phyloP scores from a whole-genome alignment of 2,888 invertebrate genomes.

The Tipula confusa region DNA sequence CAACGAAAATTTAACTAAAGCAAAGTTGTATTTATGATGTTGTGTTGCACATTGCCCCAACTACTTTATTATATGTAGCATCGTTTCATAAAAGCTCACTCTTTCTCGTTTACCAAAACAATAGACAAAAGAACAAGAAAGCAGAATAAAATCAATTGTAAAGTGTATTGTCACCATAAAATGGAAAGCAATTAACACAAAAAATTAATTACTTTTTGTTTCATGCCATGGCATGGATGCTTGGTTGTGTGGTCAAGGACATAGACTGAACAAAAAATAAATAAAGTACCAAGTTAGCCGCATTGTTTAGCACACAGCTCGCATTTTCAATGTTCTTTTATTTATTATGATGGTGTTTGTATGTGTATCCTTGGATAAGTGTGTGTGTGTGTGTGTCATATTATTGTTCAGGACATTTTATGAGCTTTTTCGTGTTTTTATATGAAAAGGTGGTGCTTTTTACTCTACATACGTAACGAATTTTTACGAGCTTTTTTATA shows the following conservation, averaged over 20 bases:
- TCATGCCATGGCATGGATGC: neutral
- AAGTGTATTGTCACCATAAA: conserved; percentile 20
- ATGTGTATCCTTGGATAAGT: neutral
- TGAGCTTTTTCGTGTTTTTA: neutral
- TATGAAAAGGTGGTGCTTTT: neutral
- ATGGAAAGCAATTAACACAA: neutral
- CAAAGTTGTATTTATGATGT: neutral
- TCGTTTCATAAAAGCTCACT: neutral
- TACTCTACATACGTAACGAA: neutral
- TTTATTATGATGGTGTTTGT: neutral
- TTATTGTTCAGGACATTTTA: neutral
- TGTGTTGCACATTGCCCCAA: neutral
- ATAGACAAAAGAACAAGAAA: neutral
- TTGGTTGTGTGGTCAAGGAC: neutral
- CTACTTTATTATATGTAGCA: neutral
- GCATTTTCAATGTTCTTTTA: neutral
- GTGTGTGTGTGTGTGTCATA: neutral
- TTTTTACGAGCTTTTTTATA: conserved; percentile 20
- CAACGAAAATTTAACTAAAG: neutral
- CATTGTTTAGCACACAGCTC: neutral
- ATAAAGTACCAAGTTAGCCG: neutral
- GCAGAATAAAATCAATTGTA: neutral
- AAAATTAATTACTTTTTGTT: neutral
- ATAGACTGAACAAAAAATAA: neutral
- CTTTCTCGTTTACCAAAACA: neutral